Evolutionary conservation across 2,888 invertebrate genomes (phyloP).

Genomic region (Apomyelois bistriatella): DNA sequence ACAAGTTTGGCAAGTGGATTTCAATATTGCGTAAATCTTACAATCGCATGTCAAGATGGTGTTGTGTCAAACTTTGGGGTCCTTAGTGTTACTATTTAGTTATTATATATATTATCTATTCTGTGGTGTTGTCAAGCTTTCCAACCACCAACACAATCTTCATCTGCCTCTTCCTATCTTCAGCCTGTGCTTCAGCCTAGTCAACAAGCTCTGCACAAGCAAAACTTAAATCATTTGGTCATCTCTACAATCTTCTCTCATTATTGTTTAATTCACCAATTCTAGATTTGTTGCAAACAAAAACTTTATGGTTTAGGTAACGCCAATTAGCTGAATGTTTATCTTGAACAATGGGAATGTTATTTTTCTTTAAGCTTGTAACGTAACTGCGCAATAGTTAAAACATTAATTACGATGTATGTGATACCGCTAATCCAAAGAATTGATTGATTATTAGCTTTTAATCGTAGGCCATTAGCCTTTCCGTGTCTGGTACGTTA

Average conservation of each 20-base stretch:
- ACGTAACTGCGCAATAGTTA: slow-evolving; percentile 4
- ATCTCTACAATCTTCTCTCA: background rate
- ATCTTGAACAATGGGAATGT: background rate
- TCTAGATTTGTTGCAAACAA: background rate
- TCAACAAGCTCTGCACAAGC: too few relatives aligned
- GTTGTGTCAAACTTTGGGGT: too few relatives aligned
- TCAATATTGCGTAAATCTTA: too few relatives aligned
- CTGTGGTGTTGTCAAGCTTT: too few relatives aligned
- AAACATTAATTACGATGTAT: slow-evolving; percentile 3
- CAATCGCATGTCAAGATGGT: too few relatives aligned
- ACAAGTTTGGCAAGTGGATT: too few relatives aligned
- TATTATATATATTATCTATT: too few relatives aligned
- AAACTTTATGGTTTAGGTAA: slow-evolving; percentile 1
- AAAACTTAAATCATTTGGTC: too few relatives aligned
- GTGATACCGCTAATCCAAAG: slow-evolving; percentile 8
- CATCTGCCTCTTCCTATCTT: too few relatives aligned
- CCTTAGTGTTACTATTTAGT: too few relatives aligned
- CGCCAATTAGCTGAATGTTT: slow-evolving; percentile 2
- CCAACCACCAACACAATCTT: too few relatives aligned
- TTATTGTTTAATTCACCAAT: background rate
- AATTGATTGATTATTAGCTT: slow-evolving; percentile 2
- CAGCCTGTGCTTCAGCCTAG: too few relatives aligned
- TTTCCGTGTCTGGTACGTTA: background rate
- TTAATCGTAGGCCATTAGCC: slow-evolving; percentile 3
- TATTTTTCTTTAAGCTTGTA: background rate